phyloP scores from a whole-genome alignment of 2,888 invertebrate genomes.

The Agonopterix heracliana region DNA sequence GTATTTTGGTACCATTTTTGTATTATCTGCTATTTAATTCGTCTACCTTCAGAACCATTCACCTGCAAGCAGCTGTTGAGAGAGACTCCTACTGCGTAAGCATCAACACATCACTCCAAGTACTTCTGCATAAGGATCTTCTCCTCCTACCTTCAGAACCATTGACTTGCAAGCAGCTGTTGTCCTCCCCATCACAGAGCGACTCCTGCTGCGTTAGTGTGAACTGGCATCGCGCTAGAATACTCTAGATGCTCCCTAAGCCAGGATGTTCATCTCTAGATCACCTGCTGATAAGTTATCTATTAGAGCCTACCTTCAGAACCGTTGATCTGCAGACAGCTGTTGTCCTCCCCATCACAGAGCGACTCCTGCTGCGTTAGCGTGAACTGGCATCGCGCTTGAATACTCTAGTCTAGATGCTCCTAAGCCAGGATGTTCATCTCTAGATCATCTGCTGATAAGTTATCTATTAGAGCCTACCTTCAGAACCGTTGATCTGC shows the following conservation, averaged over 20 bases:
- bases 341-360: conserved; percentile 52
- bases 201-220: conserved; percentile 61
- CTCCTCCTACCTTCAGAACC: conserved; percentile 36
- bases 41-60: conserved; percentile 17
- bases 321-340: conserved; percentile 33
- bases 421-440: conserved; percentile 42
- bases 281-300: conserved; percentile 47
- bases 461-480: conserved; percentile 34
- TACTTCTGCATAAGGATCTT: no score
- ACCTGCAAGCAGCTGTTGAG: conserved; percentile 36
- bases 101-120: no score
- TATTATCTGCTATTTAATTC: no score
- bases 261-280: conserved; percentile 40
- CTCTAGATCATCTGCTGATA: conserved; percentile 44
- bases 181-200: conserved; percentile 56
- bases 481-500: conserved; percentile 29
- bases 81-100: conserved; percentile 60
- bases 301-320: conserved; percentile 28
- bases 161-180: conserved; percentile 33
- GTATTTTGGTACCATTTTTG: no score
- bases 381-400: conserved; percentile 53
- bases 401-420: no score
- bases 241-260: conserved; percentile 46
- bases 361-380: conserved; percentile 60
- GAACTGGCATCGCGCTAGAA: conserved; percentile 55